Evolutionary conservation across 2,797 vertebrate genomes (phyloP).

Genomic region (Takifugu ocellatus): DNA sequence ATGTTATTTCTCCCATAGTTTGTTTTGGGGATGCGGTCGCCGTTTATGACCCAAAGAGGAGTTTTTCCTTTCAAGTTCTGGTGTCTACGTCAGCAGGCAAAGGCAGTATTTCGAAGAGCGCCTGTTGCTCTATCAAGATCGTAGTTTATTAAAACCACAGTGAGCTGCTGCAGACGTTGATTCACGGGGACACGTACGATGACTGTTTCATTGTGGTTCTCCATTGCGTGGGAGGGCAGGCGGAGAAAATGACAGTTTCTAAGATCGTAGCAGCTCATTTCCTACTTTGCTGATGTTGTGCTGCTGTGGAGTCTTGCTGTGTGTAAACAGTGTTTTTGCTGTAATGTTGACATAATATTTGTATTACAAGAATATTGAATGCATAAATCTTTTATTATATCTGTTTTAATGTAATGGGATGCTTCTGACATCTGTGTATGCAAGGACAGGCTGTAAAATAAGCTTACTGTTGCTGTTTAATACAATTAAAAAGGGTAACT

Average conservation of each 20-base stretch:
- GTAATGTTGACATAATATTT: constrained; percentile 19
- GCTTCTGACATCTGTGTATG: constrained; percentile 4
- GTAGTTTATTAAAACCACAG: constrained; percentile 45
- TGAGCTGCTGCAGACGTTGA: constrained; percentile 28
- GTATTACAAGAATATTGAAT: not conserved
- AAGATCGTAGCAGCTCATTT: constrained; percentile 42
- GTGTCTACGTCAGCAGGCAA: constrained; percentile 36
- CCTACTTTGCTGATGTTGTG: constrained; percentile 30
- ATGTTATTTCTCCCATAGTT: constrained; percentile 36
- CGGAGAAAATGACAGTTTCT: constrained; percentile 44
- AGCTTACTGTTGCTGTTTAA: constrained; percentile 4
- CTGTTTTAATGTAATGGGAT: too few species aligned
- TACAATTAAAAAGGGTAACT: too few species aligned
- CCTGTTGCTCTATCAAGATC: constrained; percentile 32
- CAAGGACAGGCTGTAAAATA: not conserved
- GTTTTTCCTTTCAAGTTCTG: constrained; percentile 14
- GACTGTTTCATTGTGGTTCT: constrained; percentile 44
- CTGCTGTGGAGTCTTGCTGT: constrained; percentile 25
- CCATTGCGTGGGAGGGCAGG: constrained; percentile 45
- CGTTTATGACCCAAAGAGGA: constrained; percentile 12
- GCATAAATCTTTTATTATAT: not conserved
- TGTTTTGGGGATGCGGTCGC: constrained; percentile 9
- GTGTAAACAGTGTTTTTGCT: constrained; percentile 33
- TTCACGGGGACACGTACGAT: constrained; percentile 20
- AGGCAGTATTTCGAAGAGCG: constrained; percentile 29